Base-by-base conservation (phyloP, 2,113 vertebrate species). In the Percina caprodes region DNA sequence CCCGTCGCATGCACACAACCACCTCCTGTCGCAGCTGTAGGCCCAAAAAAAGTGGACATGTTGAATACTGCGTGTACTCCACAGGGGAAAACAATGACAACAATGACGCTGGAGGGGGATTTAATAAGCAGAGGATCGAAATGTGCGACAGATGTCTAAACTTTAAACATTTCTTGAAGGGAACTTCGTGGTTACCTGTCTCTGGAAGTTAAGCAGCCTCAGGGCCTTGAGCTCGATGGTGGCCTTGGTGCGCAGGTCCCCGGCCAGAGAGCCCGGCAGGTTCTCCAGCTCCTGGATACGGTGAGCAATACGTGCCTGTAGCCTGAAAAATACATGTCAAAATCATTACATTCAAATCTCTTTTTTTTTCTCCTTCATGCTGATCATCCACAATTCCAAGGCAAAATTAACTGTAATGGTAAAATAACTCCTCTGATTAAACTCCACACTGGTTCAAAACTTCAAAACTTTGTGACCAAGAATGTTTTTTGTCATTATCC, bases 201-300 rank as follows among this genome's bases (percentile, higher is more conserved):
- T 97, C 95, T 99, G 98, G 85, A 99, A 99, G 87, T 97, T 99
- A 0, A 99, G 97, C 81, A 99, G 95, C 65, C 98, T 84, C n/a
- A 99, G 95, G 3, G 98, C 98, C 85, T 99, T 99, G 4, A 99
- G 96, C 85, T 99, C 98, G 2, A 99, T 99, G 84, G 95, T 99
- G 1, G 98, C 98, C 95, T 99, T 99, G 92, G 97, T 99, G 86
- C 97, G 93, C 86, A 99, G 94, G 86, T 99, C 98, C 13, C 97
- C 97, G 0, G 97, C 97, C 45, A 99, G 87, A 19, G 98, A 98
- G 58, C 97, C 98, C 0, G 98, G 97, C 14, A 99, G 96, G 86
- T 98, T 97, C 77, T 99, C 98, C 90, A 99, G 95, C 86, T 99
- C 98, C 82, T 99, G 98, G 90, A 99, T 99, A 35, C 98, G 94